Conservation (phyloP, 1,140 invertebrate species). For the Sitodiplosis mosellana region DNA sequence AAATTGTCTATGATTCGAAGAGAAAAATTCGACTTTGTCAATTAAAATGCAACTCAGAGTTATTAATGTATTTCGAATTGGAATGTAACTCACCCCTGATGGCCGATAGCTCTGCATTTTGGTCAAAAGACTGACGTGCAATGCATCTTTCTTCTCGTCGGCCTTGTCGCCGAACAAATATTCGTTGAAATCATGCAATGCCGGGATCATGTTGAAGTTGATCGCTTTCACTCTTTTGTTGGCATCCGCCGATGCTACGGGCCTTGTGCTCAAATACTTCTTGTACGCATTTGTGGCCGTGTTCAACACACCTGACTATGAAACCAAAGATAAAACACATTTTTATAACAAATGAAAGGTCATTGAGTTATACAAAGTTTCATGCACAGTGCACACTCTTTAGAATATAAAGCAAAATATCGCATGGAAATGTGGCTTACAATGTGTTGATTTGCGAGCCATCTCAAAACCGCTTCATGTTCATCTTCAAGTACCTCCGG, state of each 20-base stretch:
- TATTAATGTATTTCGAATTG: conserved; percentile 1
- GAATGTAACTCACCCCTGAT: conserved; percentile 44
- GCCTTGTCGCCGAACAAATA: conserved; percentile 19
- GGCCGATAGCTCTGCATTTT: conserved; percentile 72
- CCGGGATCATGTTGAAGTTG: conserved; percentile 16
- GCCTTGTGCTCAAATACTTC: conserved; percentile 73
- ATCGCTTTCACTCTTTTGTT: conserved; percentile 55
- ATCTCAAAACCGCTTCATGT: conserved; percentile 52
- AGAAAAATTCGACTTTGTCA: neutral
- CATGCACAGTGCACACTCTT: neutral
- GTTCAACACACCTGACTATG: conserved; percentile 48
- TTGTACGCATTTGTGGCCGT: conserved; percentile 78
- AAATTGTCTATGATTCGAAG: conserved; percentile 60
- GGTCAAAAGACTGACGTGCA: conserved; percentile 38
- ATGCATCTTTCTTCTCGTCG: conserved; percentile 15
- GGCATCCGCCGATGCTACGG: conserved; percentile 72
- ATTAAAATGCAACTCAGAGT: conserved; percentile 4
- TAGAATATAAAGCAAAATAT: neutral
- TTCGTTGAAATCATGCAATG: conserved; percentile 21
- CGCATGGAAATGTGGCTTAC: conserved; percentile 28
- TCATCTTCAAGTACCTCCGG: conserved; percentile 67
- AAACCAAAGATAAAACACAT: conserved; percentile 1
- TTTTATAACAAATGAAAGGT: no score
- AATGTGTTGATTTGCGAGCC: conserved; percentile 60
- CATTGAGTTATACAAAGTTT: no score